Evolutionary conservation across 2,113 vertebrate genomes (phyloP).

Genomic region (Pomatostomus ruficeps): DNA sequence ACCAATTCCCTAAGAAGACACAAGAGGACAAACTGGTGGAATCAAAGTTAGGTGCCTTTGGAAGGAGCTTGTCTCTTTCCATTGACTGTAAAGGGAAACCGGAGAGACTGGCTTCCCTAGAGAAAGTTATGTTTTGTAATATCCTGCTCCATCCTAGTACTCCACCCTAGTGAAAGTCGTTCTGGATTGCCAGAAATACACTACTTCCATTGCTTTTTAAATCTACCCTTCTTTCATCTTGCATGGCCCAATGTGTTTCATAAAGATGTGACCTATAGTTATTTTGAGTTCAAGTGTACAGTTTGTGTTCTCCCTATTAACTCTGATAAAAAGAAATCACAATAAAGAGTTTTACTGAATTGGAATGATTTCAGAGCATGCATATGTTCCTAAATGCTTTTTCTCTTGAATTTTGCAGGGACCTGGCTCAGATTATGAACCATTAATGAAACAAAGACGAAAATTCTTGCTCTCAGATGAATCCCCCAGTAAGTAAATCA

Average conservation of each 20-base stretch:
- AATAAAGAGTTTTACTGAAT: background rate
- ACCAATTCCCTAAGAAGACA: rapidly evolving
- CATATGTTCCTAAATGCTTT: background rate
- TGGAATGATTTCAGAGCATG: background rate
- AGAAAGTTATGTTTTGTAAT: background rate
- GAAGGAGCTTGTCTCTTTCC: background rate
- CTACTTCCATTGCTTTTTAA: background rate
- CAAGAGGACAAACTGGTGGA: background rate
- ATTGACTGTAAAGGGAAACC: background rate
- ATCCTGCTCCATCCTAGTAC: background rate
- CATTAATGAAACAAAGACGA: constrained; percentile 57
- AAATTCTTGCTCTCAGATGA: constrained; percentile 66
- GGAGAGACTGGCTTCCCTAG: background rate
- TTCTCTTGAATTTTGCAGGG: constrained; percentile 51
- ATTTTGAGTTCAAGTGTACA: background rate
- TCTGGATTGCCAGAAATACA: background rate
- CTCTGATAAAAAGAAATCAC: background rate
- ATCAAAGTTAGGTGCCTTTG: background rate
- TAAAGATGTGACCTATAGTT: background rate
- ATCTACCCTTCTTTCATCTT: background rate
- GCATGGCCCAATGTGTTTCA: background rate
- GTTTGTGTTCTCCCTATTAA: background rate
- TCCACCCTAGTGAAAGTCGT: background rate
- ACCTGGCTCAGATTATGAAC: constrained; percentile 62
- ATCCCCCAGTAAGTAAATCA: constrained; percentile 57